These are phyloP conservation scores for Salticus scenicus DNA, from an alignment of 2,888 invertebrate genomes.

Conservation along the genomic window DNA sequence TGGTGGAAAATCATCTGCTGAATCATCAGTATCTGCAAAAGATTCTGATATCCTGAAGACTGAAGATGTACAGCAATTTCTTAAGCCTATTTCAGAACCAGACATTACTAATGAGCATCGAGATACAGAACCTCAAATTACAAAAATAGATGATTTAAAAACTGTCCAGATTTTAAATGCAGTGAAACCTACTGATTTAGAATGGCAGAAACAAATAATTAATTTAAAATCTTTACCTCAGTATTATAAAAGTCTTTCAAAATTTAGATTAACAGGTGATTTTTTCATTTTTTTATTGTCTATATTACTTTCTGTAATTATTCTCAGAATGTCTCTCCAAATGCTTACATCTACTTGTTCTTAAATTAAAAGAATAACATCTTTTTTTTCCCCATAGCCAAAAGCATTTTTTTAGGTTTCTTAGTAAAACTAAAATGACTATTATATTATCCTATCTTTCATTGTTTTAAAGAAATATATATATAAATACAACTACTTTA, in stretches of 20 bases:
- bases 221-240: slow-evolving; percentile 28
- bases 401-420: too few species aligned
- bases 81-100: slow-evolving; percentile 28
- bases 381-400: too few species aligned
- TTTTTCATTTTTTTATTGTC: too few species aligned
- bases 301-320: too few species aligned
- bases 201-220: slow-evolving; percentile 61
- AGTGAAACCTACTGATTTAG: slow-evolving; percentile 49
- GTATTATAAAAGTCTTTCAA: slow-evolving; percentile 63
- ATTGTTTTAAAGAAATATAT: too few species aligned
- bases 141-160: not conserved
- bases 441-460: too few species aligned
- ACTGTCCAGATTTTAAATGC: slow-evolving; percentile 48
- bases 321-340: too few species aligned
- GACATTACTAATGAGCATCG: slow-evolving; percentile 16
- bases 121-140: not conserved
- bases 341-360: too few species aligned
- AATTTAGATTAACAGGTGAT: slow-evolving; percentile 68
- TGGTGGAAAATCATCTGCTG: not conserved
- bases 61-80: not conserved
- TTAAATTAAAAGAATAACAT: too few species aligned
- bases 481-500: too few species aligned
- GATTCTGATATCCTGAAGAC: too few species aligned
- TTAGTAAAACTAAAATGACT: too few species aligned
- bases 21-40: not conserved